Evolutionary conservation across 2,113 vertebrate genomes (phyloP).

Genomic region (Hipposideros armiger): DNA sequence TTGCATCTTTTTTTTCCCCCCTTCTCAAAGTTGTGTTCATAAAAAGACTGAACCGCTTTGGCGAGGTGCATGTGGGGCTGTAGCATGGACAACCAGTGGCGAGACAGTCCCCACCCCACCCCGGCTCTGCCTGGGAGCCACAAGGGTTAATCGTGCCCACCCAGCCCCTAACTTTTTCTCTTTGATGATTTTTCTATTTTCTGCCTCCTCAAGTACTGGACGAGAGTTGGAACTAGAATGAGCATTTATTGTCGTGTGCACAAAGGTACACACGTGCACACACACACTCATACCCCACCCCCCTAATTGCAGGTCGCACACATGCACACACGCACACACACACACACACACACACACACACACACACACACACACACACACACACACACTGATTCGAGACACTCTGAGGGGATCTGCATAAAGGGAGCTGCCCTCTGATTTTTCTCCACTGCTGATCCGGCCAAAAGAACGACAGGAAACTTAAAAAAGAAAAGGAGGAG

Average conservation of each 20-base stretch:
- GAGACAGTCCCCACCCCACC: neutral
- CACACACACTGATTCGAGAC: neutral
- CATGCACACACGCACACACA: neutral
- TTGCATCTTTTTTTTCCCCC: neutral
- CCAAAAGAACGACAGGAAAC: slow-evolving; percentile 97
- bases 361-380: neutral
- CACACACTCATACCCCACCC: neutral
- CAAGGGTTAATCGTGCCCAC: neutral
- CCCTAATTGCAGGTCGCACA: neutral
- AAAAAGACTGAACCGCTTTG: neutral
- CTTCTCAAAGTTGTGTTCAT: neutral
- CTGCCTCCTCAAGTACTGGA: neutral
- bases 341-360: neutral
- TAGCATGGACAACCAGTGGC: rapidly evolving
- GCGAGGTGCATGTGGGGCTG: rapidly evolving
- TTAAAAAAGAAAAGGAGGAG: slow-evolving; percentile 93
- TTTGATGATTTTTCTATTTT: neutral
- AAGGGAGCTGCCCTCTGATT: slow-evolving; percentile 92
- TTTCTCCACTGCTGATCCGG: slow-evolving; percentile 94
- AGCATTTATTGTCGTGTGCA: neutral
- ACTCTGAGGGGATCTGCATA: slow-evolving; percentile 81
- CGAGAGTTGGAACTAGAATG: neutral
- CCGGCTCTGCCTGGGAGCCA: neutral
- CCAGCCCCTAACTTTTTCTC: slow-evolving; percentile 12
- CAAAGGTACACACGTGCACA: neutral